Evolutionary conservation across 1,140 invertebrate species (phyloP).

Genomic region (Hylyphantes graminicola): DNA sequence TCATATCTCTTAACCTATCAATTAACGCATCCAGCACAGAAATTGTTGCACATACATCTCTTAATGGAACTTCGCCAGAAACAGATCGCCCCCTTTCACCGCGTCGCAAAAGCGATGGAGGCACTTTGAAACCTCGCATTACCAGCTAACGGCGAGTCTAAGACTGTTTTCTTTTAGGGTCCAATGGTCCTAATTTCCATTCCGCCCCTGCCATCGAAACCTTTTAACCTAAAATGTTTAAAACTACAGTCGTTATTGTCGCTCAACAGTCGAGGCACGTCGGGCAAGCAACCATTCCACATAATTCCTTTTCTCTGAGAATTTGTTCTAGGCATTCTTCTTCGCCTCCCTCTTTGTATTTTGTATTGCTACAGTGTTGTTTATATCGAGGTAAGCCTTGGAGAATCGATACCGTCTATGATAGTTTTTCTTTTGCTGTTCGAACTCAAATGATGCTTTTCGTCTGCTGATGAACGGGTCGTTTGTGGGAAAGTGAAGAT

Average conservation of each 20-base stretch:
- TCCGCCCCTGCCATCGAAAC: background rate
- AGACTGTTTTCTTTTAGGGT: background rate
- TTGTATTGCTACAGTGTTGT: background rate
- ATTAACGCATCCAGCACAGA: too few relatives aligned
- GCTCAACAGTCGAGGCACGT: constrained; percentile 37
- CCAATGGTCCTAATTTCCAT: constrained; percentile 19
- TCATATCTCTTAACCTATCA: too few relatives aligned
- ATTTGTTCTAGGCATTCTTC: constrained; percentile 30
- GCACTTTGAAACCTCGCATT: background rate
- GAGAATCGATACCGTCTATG: background rate
- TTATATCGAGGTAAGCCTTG: background rate
- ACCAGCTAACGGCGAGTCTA: background rate
- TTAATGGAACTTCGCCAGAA: too few relatives aligned
- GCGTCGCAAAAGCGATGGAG: too few relatives aligned
- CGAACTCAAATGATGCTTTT: too few relatives aligned
- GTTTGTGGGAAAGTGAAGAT: too few relatives aligned
- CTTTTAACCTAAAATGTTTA: constrained; percentile 19
- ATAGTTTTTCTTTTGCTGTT: background rate
- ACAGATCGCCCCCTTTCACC: too few relatives aligned
- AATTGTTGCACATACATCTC: too few relatives aligned
- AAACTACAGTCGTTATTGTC: constrained; percentile 27
- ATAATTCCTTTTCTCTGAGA: constrained; percentile 45
- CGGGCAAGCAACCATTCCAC: constrained; percentile 30
- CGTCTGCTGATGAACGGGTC: too few relatives aligned
- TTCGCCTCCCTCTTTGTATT: constrained; percentile 1